phyloP scores from a whole-genome alignment of 2,888 invertebrate species.

The Plebejus anna region DNA sequence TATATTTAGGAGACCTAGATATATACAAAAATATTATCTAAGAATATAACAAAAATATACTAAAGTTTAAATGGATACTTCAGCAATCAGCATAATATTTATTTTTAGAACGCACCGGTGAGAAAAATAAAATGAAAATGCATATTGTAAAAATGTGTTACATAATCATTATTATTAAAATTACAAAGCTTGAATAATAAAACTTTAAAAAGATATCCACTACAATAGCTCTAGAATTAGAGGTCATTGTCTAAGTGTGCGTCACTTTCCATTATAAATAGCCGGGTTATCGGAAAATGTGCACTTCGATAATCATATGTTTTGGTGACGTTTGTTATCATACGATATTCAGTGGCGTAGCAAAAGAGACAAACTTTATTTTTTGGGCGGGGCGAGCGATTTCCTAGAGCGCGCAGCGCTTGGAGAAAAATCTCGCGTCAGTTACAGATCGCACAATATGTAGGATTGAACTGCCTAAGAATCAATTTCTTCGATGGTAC shows the following conservation, averaged over 20 bases:
- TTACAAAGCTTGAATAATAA: background rate
- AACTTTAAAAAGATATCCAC: background rate
- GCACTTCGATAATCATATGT: constrained; percentile 4
- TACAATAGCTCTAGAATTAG: background rate
- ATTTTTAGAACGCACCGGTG: too few relatives aligned
- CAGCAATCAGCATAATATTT: too few relatives aligned
- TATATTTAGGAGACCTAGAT: too few relatives aligned
- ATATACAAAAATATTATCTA: too few relatives aligned
- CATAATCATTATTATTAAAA: too few relatives aligned
- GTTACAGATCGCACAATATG: background rate
- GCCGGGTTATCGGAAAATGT: constrained; percentile 21
- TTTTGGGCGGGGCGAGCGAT: background rate
- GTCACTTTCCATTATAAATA: constrained; percentile 16
- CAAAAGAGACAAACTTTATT: background rate
- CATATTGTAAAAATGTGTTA: too few relatives aligned
- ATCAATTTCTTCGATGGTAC: too few relatives aligned
- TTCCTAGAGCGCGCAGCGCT: background rate
- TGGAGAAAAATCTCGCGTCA: background rate
- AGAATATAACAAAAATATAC: too few relatives aligned
- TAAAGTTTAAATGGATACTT: too few relatives aligned
- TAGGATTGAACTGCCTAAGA: too few relatives aligned
- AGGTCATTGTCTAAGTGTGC: constrained; percentile 23
- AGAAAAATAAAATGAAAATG: too few relatives aligned
- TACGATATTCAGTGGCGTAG: constrained; percentile 21
- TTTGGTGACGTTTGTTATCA: constrained; percentile 8